Conservation (phyloP, 2,113 vertebrate genomes). For the Mesembrinibis cayennensis region DNA sequence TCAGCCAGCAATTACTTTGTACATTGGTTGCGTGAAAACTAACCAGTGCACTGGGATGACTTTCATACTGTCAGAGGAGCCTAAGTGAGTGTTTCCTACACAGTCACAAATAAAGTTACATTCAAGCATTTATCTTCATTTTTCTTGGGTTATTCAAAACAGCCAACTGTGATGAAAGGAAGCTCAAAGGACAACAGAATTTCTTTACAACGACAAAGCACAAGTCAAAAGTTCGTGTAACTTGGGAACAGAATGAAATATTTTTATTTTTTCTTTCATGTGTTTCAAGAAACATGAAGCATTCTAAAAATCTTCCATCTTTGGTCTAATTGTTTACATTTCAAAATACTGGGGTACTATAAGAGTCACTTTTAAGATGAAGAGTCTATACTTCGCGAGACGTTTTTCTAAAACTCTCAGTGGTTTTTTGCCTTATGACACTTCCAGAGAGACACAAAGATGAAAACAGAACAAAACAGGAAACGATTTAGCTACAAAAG, state of each 20-base stretch:
- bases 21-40: not conserved
- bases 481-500: not conserved
- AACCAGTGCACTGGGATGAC: not conserved
- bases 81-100: not conserved
- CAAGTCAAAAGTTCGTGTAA: not conserved
- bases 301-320: not conserved
- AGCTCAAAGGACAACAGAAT: not conserved
- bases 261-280: not conserved
- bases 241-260: not conserved
- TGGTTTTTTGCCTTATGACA: not conserved
- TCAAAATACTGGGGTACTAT: not conserved
- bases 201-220: not conserved
- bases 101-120: not conserved
- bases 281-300: not conserved
- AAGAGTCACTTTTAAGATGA: not conserved
- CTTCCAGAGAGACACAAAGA: not conserved
- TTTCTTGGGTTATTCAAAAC: not conserved
- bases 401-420: not conserved
- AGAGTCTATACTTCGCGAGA: not conserved
- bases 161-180: not conserved
- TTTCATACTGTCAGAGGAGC: not conserved
- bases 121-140: not conserved
- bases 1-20: not conserved
- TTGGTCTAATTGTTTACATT: not conserved
- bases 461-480: slow-evolving; percentile 33